Conservation (phyloP, 2,888 invertebrate genomes). For the Enchytraeus crypticus region DNA sequence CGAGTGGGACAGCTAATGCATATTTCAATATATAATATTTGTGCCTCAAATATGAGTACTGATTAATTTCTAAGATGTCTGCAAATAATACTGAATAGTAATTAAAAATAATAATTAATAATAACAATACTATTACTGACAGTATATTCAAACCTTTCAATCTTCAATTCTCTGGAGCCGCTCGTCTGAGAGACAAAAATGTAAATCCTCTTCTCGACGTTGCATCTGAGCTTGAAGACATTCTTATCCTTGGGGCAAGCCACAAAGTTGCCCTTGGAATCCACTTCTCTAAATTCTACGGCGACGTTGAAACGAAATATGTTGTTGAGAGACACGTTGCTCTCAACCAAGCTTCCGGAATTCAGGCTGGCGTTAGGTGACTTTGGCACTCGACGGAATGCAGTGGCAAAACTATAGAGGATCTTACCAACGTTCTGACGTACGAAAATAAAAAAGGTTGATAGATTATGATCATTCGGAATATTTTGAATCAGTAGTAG, state of each 20-base stretch:
- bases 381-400: slow-evolving; percentile 74
- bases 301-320: slow-evolving; percentile 67
- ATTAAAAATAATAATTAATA: too few species aligned
- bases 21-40: too few species aligned
- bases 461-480: too few species aligned
- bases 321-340: slow-evolving; percentile 1
- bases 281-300: slow-evolving; percentile 66
- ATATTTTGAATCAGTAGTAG: too few species aligned
- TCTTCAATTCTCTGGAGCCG: slow-evolving; percentile 57
- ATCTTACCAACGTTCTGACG: slow-evolving; percentile 52
- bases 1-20: too few species aligned
- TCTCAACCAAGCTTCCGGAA: not conserved
- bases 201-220: slow-evolving; percentile 75
- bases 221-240: slow-evolving; percentile 60
- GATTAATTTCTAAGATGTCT: too few species aligned
- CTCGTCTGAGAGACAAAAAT: slow-evolving; percentile 61
- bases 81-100: too few species aligned
- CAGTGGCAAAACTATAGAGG: slow-evolving; percentile 75
- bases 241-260: slow-evolving; percentile 59
- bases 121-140: too few species aligned
- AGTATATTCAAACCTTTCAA: slow-evolving; percentile 56
- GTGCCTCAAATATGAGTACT: too few species aligned
- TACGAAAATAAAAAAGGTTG: not conserved
- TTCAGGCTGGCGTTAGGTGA: slow-evolving; percentile 16
- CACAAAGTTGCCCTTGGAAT: slow-evolving; percentile 55